Evolutionary conservation across 1,140 invertebrate genomes (phyloP), one percentile per base, ranked within the genome.

Genomic region (Hypothenemus hampei): DNA sequence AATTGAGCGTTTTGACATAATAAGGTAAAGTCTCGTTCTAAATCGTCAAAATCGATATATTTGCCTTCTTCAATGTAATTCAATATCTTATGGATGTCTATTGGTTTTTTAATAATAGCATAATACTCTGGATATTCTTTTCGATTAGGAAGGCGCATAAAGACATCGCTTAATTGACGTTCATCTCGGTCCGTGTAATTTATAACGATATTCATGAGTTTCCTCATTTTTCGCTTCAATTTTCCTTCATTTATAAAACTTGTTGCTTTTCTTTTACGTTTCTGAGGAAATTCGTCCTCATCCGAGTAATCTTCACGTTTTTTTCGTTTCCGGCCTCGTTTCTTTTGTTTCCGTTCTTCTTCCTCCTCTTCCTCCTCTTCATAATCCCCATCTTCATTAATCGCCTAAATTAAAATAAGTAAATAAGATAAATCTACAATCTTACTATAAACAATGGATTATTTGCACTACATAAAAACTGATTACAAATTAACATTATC

Each of bases 101-200:
- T 79, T 0, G 96, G 94, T 68, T 92, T 91, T 63, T 93, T 93
- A 62, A 98, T 98, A n/a, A 98, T 83, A 63, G 97, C 92, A 72
- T 98, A 98, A 73, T 98, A 98, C 71, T 98, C 94, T 0, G 95
- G 94, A 37, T 97, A 75, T 64, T 96, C 91, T 60, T 91, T 84
- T 26, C 87, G 80, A 1, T 93, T 90, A 11, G 96, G 96, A 40
- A 98, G 73, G 71, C 96, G 92, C 84, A 96, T 90, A 70, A 98
- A 98, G 4, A 92, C 91, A 65, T 93, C 89, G 63, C 91, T 95
- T 2, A 98, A 74, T 7, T 91, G 78, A 37, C 93, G 78, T 1
- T 86, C 87, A 73, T 92, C 90, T 67, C 82, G n/a, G 62, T 91
- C 88, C 19, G 83, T 86, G 63, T 91, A 91, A 69, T 87, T 85